Evolutionary conservation across 2,888 invertebrate species (phyloP), one percentile per base, ranked within the genome.

Genomic region (Acleris laterana): DNA sequence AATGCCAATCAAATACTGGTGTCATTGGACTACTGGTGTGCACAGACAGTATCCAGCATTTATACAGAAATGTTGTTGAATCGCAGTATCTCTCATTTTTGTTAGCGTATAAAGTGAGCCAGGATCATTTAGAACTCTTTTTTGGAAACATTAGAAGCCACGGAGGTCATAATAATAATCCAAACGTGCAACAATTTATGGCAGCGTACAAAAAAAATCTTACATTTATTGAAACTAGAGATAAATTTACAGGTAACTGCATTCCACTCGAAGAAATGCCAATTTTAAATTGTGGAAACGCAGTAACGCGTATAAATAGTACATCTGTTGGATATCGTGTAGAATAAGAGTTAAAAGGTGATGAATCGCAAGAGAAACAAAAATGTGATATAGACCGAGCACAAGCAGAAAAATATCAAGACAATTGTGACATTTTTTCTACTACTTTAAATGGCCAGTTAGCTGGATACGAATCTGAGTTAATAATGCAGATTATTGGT

Each of bases 221-320:
- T 1, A 3, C 9, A n/a, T 38, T 51, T 50, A 20, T 60, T 28
- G 60, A 60, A 60, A 5, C 51, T 1, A n/a, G 59, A 5, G 5
- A 7, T 9, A 59, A 59, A 4, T 59, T 59, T 11, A 59, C 50
- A 3, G 50, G 59, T 5, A 59, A 59, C n/a, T 59, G 59, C 50
- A 51, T 59, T 16, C 59, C 59, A 9, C 42, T 59, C 2, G 42
- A 13, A n/a, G 20, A 50, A 7, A 22, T 51, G 4, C 59, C 59
- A 7, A 7, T 59, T 2, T 16, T 59, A 2, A 59, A 22, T 22
- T 22, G 38, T n/a, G 32, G 50, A 9, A 58, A 17, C 9, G 13
- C 55, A 13, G 38, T 38, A 22, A 22, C 22, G 22, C 22, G 22
- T 1, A 55, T 55, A 17, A 55, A 55, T 42, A 55, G 19, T 19